Evolutionary conservation across 1,140 invertebrate genomes (phyloP).

Genomic region (Drosophila kurseongensis): DNA sequence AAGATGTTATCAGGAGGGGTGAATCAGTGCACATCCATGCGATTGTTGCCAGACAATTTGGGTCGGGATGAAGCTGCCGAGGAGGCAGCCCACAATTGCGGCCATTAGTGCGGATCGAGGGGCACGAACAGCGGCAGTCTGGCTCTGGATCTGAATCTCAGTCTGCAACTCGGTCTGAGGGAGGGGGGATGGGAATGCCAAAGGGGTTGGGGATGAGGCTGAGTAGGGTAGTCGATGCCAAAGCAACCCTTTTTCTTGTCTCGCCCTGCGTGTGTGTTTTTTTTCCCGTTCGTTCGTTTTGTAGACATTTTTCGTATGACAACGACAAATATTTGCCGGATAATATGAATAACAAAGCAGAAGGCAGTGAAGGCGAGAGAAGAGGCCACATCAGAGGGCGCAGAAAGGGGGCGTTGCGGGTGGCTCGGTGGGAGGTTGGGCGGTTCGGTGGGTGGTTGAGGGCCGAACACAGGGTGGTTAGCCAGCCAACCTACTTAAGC

Average conservation of each 20-base stretch:
- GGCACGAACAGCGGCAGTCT: constrained; percentile 17
- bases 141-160: constrained; percentile 12
- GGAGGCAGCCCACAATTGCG: constrained; percentile 68
- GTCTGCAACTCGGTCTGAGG: not conserved
- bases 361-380: constrained; percentile 40
- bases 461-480: constrained; percentile 43
- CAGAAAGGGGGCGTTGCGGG: constrained; percentile 9
- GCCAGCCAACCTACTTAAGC: constrained; percentile 55
- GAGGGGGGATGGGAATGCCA: not conserved
- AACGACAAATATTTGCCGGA: constrained; percentile 82
- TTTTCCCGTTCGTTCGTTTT: constrained; percentile 34
- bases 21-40: constrained; percentile 66
- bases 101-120: constrained; percentile 65
- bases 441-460: constrained; percentile 35
- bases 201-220: constrained; percentile 6
- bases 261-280: constrained; percentile 19
- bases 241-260: constrained; percentile 68
- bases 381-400: constrained; percentile 34
- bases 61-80: constrained; percentile 51
- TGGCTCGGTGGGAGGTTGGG: constrained; percentile 3
- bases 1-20: constrained; percentile 72
- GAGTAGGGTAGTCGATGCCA: constrained; percentile 42
- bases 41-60: constrained; percentile 77
- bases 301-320: constrained; percentile 80
- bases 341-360: constrained; percentile 81